These are phyloP conservation scores for Protonemura montana DNA, from an alignment of 2,888 invertebrate species.

Conservation along the genomic window DNA sequence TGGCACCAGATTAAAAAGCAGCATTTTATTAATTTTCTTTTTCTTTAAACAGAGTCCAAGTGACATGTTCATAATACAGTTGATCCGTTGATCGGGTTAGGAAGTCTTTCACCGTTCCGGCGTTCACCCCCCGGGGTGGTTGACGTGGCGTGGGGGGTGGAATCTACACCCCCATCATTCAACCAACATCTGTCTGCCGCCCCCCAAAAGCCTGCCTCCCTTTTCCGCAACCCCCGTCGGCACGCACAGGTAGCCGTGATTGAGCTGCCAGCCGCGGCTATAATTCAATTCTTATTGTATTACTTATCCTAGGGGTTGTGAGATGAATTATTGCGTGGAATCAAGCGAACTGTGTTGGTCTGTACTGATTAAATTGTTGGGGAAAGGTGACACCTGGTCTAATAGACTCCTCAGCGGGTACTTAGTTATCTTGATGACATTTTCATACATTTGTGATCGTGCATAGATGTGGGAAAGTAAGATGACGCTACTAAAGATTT, in stretches of 20 bases:
- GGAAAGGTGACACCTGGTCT: neutral
- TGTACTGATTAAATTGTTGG: neutral
- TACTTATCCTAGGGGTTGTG: neutral
- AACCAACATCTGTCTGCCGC: conserved; percentile 22
- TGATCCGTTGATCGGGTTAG: neutral
- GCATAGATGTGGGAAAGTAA: no score
- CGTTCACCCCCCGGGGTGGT: neutral
- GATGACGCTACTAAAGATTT: no score
- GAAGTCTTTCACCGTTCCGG: neutral
- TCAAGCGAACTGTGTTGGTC: neutral
- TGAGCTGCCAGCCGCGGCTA: neutral
- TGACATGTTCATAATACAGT: neutral
- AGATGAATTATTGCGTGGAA: neutral
- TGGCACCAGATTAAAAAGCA: neutral
- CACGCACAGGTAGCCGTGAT: neutral
- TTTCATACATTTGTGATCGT: neutral
- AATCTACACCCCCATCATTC: neutral
- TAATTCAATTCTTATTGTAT: conserved; percentile 26
- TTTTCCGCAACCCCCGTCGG: neutral
- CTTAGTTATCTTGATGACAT: neutral
- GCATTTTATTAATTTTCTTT: neutral
- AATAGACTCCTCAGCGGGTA: neutral
- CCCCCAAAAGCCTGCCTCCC: neutral
- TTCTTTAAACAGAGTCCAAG: neutral
- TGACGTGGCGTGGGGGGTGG: neutral